Conservation (phyloP, 1,140 invertebrate genomes). For the Musca domestica region DNA sequence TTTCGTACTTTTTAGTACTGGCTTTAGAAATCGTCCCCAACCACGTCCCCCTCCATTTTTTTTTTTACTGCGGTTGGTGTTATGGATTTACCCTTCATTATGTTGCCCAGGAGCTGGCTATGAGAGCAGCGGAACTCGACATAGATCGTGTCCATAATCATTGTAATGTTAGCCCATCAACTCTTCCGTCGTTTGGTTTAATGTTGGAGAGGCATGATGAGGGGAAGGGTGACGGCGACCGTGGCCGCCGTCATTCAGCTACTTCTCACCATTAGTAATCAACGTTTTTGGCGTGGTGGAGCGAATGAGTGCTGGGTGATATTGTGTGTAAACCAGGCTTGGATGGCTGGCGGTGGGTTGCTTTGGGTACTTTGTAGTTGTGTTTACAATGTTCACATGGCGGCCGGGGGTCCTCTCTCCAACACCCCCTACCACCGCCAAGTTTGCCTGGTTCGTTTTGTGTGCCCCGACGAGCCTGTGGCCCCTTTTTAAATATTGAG, state of each 20-base stretch:
- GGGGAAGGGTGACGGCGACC: neutral
- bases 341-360: too few species aligned
- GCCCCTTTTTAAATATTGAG: too few species aligned
- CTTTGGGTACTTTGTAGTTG: too few species aligned
- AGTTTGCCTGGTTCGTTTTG: too few species aligned
- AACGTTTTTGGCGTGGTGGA: neutral
- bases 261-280: constrained; percentile 15
- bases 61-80: too few species aligned
- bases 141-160: constrained; percentile 51
- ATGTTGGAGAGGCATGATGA: too few species aligned
- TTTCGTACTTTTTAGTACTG: too few species aligned
- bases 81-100: neutral
- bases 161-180: constrained; percentile 40
- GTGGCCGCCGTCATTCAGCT: neutral
- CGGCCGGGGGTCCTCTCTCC: too few species aligned
- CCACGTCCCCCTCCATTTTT: too few species aligned
- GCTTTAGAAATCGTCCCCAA: too few species aligned
- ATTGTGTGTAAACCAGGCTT: neutral
- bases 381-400: constrained; percentile 4
- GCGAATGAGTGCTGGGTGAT: too few species aligned
- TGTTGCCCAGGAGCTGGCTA: constrained; percentile 29
- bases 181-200: constrained; percentile 17
- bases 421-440: too few species aligned
- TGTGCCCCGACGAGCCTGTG: neutral
- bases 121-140: constrained; percentile 7